These are phyloP conservation scores for Malurus splendens DNA, from an alignment of 2,797 vertebrate genomes.

Conservation along the genomic window DNA sequence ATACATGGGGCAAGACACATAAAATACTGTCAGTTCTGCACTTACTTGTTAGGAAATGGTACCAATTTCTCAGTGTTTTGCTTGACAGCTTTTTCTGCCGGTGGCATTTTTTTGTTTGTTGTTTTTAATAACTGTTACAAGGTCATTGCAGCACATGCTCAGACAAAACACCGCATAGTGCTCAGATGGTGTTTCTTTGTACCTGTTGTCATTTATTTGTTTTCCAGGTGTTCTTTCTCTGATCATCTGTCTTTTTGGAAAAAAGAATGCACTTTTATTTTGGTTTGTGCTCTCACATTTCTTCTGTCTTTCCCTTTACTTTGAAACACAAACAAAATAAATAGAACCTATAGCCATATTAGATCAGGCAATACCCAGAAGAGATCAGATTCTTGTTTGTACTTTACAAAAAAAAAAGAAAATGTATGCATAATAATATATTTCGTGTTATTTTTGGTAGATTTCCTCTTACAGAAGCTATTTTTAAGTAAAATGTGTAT, in stretches of 20 bases:
- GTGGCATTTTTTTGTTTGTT: conserved; percentile 27
- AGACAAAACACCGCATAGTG: conserved; percentile 46
- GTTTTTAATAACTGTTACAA: conserved; percentile 41
- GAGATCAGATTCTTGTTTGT: conserved; percentile 62
- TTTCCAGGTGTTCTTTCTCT: conserved; percentile 47
- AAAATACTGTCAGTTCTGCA: conserved; percentile 18
- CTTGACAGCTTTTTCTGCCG: conserved; percentile 60
- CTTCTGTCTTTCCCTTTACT: conserved; percentile 27
- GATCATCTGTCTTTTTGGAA: conserved; percentile 40
- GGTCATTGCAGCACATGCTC: conserved; percentile 43
- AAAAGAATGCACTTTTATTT: conserved; percentile 21
- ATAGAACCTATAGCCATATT: conserved; percentile 59
- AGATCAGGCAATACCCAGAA: conserved; percentile 62
- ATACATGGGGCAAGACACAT: background rate
- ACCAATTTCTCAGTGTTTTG: conserved; percentile 51
- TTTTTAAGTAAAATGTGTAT: conserved; percentile 59
- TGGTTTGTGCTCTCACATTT: conserved; percentile 9
- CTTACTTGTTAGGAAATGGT: conserved; percentile 51
- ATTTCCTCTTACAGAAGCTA: conserved; percentile 57
- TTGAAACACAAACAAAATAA: conserved; percentile 39
- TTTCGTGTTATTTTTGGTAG: conserved; percentile 69
- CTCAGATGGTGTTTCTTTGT: conserved; percentile 55
- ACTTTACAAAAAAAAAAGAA: conserved; percentile 44
- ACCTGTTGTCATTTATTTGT: conserved; percentile 44
- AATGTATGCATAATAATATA: conserved; percentile 54